Percentiles rank a stretch among this genome's conserved stretches.
Conservation (phyloP, 2,113 vertebrate species). For the Entomyzon cyanotis region DNA sequence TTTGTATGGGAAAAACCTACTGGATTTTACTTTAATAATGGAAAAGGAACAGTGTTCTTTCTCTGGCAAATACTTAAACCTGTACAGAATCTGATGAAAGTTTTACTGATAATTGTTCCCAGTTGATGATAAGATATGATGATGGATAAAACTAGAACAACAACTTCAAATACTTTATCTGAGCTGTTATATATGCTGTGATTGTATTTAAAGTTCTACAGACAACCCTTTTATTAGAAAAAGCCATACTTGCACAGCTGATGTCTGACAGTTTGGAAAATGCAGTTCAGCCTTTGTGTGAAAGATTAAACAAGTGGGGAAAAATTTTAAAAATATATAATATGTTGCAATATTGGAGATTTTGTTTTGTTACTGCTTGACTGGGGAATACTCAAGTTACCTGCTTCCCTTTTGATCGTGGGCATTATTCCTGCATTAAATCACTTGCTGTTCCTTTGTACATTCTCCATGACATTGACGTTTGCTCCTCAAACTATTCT, state of each 20-base stretch:
- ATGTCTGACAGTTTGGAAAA: background rate
- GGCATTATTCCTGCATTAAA: background rate
- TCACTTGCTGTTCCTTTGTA: background rate
- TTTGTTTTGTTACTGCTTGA: background rate
- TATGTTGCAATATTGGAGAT: background rate
- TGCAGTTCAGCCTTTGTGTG: background rate
- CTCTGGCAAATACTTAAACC: conserved; percentile 20
- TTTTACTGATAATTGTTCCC: conserved; percentile 44
- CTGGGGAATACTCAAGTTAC: background rate
- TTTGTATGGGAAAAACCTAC: background rate
- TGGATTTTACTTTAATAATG: conserved; percentile 37
- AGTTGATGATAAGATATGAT: conserved; percentile 43
- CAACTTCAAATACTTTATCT: conserved; percentile 25
- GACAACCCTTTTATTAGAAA: background rate
- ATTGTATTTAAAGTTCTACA: background rate
- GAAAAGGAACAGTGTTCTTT: background rate
- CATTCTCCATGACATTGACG: background rate
- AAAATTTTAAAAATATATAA: background rate
- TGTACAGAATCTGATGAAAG: conserved; percentile 6
- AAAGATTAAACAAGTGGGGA: background rate
- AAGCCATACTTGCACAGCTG: background rate
- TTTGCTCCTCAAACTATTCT: background rate
- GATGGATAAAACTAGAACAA: background rate
- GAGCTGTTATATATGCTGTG: background rate
- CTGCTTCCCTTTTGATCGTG: background rate